Base-by-base conservation (phyloP, 2,113 vertebrate species). In the Calyptomena viridis region DNA sequence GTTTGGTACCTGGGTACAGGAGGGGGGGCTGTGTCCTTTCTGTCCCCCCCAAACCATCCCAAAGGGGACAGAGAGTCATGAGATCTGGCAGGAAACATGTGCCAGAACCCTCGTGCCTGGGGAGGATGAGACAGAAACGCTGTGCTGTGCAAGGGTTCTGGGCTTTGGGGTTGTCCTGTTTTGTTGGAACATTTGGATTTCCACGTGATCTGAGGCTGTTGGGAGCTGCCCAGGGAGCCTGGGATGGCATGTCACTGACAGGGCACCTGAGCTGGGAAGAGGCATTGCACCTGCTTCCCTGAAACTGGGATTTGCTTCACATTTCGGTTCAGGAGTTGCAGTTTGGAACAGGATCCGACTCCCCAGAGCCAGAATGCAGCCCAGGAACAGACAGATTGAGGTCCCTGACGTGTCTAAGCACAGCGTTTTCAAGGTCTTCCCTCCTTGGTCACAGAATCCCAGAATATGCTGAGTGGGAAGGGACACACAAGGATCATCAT, bases 71-170 rank as follows among this genome's bases (percentile, higher is more conserved):
- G 42, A 20, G 30, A 35, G 30, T 33, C 14, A 23, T 17, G 30
- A 33, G 55, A 20, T 31, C 39, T n/a, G 63, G 44, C 31, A 52
- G 81, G 39, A 64, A 25, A 39, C 37, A 11, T 53, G 12, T 6
- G 25, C 59, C 42, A 39, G 23, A 30, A 16, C 27, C 31, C n/a
- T 37, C 1, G 0, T 5, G 1, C 0, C 1, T 17, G 44, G 10
- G 14, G 2, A 15, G 9, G 14, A 3, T 50, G 62, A 10, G 55
- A 37, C 49, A 35, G 24, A 39, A 63, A 40, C 33, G 0, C 44
- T 69, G 50, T 28, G 18, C 50, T 40, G 47, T 1, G 25, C 8
- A 24, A 25, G 13, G 9, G 42, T 58, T 47, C 23, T 53, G 64
- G 3, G 3, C 13, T 76, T 64, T 18, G 50, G 22, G 28, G 2